Percentiles rank a stretch among this genome's conserved stretches.
phyloP scores from a whole-genome alignment of 2,797 vertebrate genomes.

The Coregonus sp. region DNA sequence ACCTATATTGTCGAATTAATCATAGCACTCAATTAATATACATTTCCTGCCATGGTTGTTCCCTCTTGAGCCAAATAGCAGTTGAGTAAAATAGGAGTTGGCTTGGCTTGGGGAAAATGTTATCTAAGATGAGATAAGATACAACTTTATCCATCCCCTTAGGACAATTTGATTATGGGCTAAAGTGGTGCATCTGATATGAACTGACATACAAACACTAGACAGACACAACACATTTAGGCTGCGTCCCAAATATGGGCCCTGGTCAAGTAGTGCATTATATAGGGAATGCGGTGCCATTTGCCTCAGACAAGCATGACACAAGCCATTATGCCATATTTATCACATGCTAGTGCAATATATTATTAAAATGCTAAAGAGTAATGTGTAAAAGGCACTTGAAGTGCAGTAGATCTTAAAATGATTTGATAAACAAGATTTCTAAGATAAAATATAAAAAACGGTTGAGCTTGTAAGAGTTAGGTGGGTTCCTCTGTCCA shows the following conservation, averaged over 20 bases:
- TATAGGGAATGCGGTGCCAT: neutral
- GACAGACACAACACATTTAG: neutral
- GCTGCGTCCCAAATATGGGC: neutral
- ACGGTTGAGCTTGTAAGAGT: no score
- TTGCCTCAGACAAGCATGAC: neutral
- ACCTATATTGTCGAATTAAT: neutral
- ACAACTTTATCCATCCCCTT: neutral
- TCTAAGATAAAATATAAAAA: no score
- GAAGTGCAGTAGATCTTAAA: no score
- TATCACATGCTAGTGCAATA: no score
- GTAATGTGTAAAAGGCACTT: no score
- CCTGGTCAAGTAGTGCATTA: neutral
- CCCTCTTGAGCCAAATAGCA: neutral
- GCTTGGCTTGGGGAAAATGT: neutral
- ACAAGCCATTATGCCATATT: neutral
- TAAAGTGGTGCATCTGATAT: no score
- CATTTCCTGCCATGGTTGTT: neutral
- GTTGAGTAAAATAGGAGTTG: neutral
- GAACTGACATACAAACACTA: neutral
- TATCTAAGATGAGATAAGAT: neutral
- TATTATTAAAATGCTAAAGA: no score
- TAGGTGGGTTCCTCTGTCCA: no score
- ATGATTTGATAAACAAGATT: no score
- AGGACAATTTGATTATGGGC: neutral
- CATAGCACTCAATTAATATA: neutral